These are phyloP conservation scores for Hyla sarda DNA, from an alignment of 2,113 vertebrate genomes.

Conservation along the genomic window DNA sequence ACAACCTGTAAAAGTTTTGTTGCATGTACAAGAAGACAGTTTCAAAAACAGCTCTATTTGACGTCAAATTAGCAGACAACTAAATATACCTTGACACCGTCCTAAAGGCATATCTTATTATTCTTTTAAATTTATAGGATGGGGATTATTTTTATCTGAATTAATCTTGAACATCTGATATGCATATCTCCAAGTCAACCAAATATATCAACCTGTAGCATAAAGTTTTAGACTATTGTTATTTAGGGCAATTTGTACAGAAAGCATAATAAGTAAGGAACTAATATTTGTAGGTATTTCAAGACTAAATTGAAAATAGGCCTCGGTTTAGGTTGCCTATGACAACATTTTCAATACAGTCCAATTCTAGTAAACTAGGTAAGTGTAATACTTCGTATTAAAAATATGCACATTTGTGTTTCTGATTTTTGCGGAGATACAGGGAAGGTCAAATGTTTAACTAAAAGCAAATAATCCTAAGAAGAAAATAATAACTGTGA, in stretches of 20 bases:
- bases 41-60: constrained; percentile 73
- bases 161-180: neutral
- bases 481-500: neutral
- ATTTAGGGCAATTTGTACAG: neutral
- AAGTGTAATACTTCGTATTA: neutral
- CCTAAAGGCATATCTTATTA: neutral
- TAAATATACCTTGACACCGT: neutral
- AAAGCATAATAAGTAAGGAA: neutral
- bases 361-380: neutral
- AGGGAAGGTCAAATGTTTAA: neutral
- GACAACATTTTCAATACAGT: neutral
- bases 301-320: neutral
- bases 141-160: neutral
- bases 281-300: no score
- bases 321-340: neutral
- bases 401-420: neutral
- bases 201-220: neutral
- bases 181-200: neutral
- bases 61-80: constrained; percentile 9
- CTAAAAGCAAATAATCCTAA: neutral
- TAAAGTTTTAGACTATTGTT: neutral
- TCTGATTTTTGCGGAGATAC: neutral
- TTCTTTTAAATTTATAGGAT: neutral
- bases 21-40: constrained; percentile 73
- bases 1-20: constrained; percentile 70